Evolutionary conservation across 1,140 invertebrate species (phyloP).

Genomic region (Bombyx mandarina): DNA sequence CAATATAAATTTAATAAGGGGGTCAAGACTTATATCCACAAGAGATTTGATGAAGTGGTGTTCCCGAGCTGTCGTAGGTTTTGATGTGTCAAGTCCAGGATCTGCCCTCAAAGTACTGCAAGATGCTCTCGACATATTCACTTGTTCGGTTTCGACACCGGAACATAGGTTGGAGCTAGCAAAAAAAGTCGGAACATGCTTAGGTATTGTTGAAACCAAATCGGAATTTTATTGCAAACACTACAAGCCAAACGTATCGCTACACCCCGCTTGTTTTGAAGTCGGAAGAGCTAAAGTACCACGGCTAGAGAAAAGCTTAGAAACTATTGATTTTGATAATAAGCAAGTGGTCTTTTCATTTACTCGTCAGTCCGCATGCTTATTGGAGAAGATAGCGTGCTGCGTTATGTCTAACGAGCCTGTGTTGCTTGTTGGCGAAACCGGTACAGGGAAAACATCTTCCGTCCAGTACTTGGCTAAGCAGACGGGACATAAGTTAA

Average conservation of each 20-base stretch:
- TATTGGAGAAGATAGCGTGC: slow-evolving; percentile 90
- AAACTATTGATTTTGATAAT: slow-evolving; percentile 49
- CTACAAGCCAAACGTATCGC: slow-evolving; percentile 83
- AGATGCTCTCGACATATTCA: slow-evolving; percentile 94
- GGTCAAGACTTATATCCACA: slow-evolving; percentile 79
- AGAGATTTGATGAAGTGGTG: slow-evolving; percentile 97
- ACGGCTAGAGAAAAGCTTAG: slow-evolving; percentile 51
- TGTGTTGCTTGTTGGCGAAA: slow-evolving; percentile 96
- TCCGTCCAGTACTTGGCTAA: slow-evolving; percentile 93
- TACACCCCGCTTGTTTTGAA: slow-evolving; percentile 50
- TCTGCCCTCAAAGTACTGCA: slow-evolving; percentile 86
- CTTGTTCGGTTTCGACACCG: slow-evolving; percentile 78
- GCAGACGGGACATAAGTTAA: slow-evolving; percentile 85
- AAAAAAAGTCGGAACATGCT: slow-evolving; percentile 81
- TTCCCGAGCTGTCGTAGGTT: slow-evolving; percentile 80
- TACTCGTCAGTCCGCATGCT: slow-evolving; percentile 81
- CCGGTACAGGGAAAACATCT: slow-evolving; percentile 98
- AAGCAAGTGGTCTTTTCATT: slow-evolving; percentile 81
- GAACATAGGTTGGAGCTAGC: slow-evolving; percentile 77
- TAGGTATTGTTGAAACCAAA: slow-evolving; percentile 88
- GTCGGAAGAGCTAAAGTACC: slow-evolving; percentile 60
- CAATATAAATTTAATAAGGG: slow-evolving; percentile 53
- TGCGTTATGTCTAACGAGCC: slow-evolving; percentile 90
- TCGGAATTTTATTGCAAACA: slow-evolving; percentile 84
- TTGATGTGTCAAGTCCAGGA: slow-evolving; percentile 81